Evolutionary conservation across 2,888 invertebrate genomes (phyloP).

Genomic region (Lycaena phlaeas): DNA sequence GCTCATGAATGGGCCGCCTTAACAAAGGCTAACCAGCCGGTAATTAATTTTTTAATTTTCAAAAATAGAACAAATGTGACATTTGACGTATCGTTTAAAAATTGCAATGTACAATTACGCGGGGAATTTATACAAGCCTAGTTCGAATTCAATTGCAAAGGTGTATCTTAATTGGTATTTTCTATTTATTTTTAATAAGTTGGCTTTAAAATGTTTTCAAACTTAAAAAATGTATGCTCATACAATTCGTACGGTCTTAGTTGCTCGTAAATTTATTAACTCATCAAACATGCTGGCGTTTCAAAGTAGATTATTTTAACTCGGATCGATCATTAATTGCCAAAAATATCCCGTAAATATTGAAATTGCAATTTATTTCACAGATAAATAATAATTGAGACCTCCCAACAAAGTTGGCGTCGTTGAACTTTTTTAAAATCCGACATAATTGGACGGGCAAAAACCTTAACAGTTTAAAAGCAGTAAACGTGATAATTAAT

Average conservation of each 20-base stretch:
- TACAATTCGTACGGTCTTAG: too few species aligned
- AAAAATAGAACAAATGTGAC: slow-evolving; percentile 7
- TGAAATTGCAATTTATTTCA: too few species aligned
- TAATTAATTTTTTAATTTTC: slow-evolving; percentile 18
- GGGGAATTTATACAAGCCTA: background rate
- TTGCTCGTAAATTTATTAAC: too few species aligned
- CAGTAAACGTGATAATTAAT: slow-evolving; percentile 26
- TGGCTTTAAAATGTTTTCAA: too few species aligned
- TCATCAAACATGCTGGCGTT: too few species aligned
- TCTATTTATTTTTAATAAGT: too few species aligned
- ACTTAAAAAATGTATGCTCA: too few species aligned
- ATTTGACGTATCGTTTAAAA: slow-evolving; percentile 9
- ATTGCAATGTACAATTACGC: slow-evolving; percentile 1
- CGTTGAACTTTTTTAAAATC: background rate
- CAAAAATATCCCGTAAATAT: too few species aligned
- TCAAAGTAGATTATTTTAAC: too few species aligned
- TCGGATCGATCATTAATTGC: too few species aligned
- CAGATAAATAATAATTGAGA: background rate
- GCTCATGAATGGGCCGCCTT: slow-evolving; percentile 16
- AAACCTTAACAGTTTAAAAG: slow-evolving; percentile 19
- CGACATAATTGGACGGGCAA: slow-evolving; percentile 6
- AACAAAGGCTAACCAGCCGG: slow-evolving; percentile 14
- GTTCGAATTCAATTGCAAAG: background rate
- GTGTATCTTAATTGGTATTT: background rate
- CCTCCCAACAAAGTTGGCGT: slow-evolving; percentile 1